Evolutionary conservation across 2,888 invertebrate genomes (phyloP).

Genomic region (Fragum fragum): DNA sequence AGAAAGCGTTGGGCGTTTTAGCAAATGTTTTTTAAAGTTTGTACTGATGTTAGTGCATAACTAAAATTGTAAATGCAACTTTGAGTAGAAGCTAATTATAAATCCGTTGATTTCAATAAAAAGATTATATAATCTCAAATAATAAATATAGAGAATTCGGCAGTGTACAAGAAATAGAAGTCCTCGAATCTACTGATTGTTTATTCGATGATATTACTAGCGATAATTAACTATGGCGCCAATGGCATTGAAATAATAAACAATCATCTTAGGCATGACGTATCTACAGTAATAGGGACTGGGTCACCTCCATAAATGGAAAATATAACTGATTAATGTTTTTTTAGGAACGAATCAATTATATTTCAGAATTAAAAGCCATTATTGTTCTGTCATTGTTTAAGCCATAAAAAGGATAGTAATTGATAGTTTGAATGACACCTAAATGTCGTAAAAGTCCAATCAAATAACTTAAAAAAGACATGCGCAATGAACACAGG

Average conservation of each 20-base stretch:
- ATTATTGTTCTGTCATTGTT: constrained; percentile 52
- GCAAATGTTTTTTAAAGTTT: no score
- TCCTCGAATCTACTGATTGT: no score
- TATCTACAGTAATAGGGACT: constrained; percentile 1
- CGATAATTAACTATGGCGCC: not conserved
- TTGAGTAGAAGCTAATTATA: no score
- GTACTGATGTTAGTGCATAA: no score
- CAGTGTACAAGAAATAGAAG: no score
- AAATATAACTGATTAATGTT: not conserved
- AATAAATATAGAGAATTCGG: no score
- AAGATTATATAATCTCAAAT: no score
- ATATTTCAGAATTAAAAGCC: constrained; percentile 46
- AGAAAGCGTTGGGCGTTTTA: no score
- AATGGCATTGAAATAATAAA: not conserved
- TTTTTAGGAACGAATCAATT: constrained; percentile 37
- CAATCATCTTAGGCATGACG: not conserved
- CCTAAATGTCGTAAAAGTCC: constrained; percentile 38
- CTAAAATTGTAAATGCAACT: no score
- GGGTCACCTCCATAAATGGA: constrained; percentile 18
- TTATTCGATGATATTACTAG: no score
- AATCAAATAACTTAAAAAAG: constrained; percentile 17
- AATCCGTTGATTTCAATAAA: no score
- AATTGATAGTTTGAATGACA: constrained; percentile 46
- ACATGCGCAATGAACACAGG: constrained; percentile 32
- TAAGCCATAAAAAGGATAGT: constrained; percentile 28